Base-by-base conservation (phyloP, 2,888 invertebrate genomes). In the Eupelmus urozonus region DNA sequence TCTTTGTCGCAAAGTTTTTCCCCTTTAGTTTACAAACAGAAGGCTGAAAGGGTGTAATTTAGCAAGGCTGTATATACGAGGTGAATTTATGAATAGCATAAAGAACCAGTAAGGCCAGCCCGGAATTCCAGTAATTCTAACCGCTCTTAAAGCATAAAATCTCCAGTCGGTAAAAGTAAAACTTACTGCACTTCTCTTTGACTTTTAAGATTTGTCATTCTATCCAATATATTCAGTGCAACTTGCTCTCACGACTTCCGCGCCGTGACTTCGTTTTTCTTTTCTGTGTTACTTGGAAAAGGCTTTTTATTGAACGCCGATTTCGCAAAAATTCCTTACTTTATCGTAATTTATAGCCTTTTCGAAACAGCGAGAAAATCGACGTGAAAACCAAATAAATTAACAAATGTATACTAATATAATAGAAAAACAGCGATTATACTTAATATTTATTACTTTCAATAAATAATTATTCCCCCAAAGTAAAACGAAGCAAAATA, bases 71-170 rank as follows among this genome's bases (percentile, higher is more conserved):
- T 29, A n/a, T n/a, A n/a, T 45, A 34, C 40, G 13, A 16, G 69
- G 51, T 18, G 53, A 70, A 76, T 76, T 76, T 76, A 76, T 63
- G 76, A 76, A 70, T 63, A 25, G 63, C 63, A 76, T 76, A 76
- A 76, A 75, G 65, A 65, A 73, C 60, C 60, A n/a, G 59, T 25
- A 23, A 65, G 67, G 67, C 60, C 75, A 69, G 62, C 40, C 51
- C 23, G 20, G 51, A 73, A 65, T 65, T 55, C 45, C 55, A 29
- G 65, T 60, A 53, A 63, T 70, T 69, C 70, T 57, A 70, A 45
- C 69, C 67, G 53, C 69, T 62, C 40, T 29, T 20, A 29, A 25
- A 62, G 67, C 59, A 60, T 59, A 51, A 75, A 75, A 66, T 60
- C 67, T 23, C 3, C 67, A 59, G 66, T 40, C 66, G n/a, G 63